Base-by-base conservation (phyloP, 2,888 invertebrate genomes). In the Creontiades dilutus region DNA sequence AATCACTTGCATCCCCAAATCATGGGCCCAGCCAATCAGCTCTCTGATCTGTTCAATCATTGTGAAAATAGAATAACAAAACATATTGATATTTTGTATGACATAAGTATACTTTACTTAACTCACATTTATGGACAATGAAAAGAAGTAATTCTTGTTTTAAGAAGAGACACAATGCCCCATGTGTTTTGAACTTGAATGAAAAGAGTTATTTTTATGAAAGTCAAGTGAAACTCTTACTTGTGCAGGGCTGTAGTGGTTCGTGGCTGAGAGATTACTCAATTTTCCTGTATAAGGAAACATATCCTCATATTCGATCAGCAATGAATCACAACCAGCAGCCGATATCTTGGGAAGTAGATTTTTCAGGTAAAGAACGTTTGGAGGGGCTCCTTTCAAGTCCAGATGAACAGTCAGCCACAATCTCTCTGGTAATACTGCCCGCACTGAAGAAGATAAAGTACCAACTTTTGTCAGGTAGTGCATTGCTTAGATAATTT, bases 231-330 rank as follows among this genome's bases (percentile, higher is more conserved):
- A 37, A 37, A 28, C 13, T 19, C 86, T 23, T 55, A 89, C 94
- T 89, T 95, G 95, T n/a, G 93, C 92, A 87, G 93, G 93, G 85
- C 94, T 93, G 92, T 97, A 98, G 89, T 95, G 94, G 93, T 96
- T 95, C 1, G 93, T 93, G 4, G 96, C 95, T 61, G 95, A 94
- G 61, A 96, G 93, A 91, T 95, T 95, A 47, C 93, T 93, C 19
- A 93, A 90, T 12, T 97, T 93, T 11, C 94, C 94, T 46, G 92
- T 92, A 93, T 96, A 98, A 0, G 97, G 97, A 93, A 97, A 97
- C 96, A 96, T 97, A 92, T 98, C 97, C 93, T 98, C 97, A 93
- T 97, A 98, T 93, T 98, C 97, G 57, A 98, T 94, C 5, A 97
- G 93, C 14, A 98, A 93, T 5, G 94, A 94, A 87, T 94, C 94